Percentiles rank a stretch among this genome's conserved stretches.
Evolutionary conservation across 1,140 invertebrate species (phyloP).

Genomic region (Nasonia longicornis): DNA sequence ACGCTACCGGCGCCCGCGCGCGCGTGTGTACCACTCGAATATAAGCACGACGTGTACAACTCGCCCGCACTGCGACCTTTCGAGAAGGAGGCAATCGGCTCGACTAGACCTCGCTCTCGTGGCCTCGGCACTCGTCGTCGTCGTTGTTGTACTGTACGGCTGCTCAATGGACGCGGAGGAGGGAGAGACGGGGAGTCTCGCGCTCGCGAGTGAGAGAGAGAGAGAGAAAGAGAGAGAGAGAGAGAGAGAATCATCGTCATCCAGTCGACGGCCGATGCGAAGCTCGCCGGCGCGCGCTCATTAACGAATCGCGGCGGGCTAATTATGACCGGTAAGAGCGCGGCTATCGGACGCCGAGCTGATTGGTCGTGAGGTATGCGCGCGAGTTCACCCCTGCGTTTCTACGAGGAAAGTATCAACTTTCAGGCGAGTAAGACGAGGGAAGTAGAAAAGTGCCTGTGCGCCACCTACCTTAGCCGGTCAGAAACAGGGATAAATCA

Average conservation of each 20-base stretch:
- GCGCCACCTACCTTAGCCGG: too few species aligned
- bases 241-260: conserved; percentile 16
- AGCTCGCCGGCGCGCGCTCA: background rate
- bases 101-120: conserved; percentile 32
- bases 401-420: too few species aligned
- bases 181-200: background rate
- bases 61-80: conserved; percentile 35
- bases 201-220: background rate
- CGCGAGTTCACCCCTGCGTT: too few species aligned
- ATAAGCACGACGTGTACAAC: background rate
- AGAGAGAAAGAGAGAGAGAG: background rate
- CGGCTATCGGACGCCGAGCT: background rate
- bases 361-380: conserved; percentile 5
- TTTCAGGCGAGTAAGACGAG: too few species aligned
- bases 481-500: too few species aligned
- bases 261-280: background rate
- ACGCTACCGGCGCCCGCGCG: background rate
- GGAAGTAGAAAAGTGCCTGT: too few species aligned
- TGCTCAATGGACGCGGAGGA: conserved; percentile 24
- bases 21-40: conserved; percentile 5
- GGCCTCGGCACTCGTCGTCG: background rate
- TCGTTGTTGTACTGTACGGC: conserved; percentile 10
- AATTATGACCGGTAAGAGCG: conserved; percentile 12
- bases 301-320: conserved; percentile 20
- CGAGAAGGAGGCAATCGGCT: conserved; percentile 38